Conservation (phyloP, 2,797 vertebrate genomes). For the Cynopterus sphinx region DNA sequence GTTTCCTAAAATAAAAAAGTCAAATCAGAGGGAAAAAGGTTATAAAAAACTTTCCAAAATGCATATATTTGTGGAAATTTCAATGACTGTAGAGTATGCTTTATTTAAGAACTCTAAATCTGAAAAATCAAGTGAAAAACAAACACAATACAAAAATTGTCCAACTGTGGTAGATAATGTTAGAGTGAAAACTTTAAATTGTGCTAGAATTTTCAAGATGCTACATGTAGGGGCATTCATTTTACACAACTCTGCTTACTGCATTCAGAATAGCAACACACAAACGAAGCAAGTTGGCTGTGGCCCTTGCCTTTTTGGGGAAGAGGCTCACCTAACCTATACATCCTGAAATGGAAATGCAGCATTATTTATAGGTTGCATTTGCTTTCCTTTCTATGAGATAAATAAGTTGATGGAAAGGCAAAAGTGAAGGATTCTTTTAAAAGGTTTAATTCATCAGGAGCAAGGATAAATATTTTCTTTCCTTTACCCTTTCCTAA, state of each 20-base stretch:
- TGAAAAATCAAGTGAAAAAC: conserved; percentile 49
- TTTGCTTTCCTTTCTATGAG: conserved; percentile 23
- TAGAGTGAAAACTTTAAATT: background rate
- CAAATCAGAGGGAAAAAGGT: background rate
- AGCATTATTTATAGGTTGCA: conserved; percentile 43
- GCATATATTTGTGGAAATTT: conserved; percentile 26
- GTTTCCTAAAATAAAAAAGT: conserved; percentile 28
- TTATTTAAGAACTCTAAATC: conserved; percentile 6
- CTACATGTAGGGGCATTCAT: background rate
- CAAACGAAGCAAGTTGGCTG: background rate
- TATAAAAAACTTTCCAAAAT: conserved; percentile 35
- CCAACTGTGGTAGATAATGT: background rate
- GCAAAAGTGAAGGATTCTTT: background rate
- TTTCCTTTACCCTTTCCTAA: background rate
- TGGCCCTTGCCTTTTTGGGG: conserved; percentile 27
- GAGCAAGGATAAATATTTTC: conserved; percentile 7
- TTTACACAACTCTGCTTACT: background rate
- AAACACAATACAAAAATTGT: background rate
- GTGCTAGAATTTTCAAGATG: background rate
- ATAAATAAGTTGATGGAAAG: conserved; percentile 45
- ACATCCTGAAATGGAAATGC: background rate
- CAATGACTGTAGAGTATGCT: background rate
- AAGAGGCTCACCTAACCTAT: background rate
- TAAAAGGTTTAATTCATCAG: background rate
- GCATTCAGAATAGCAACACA: background rate